phyloP scores from a whole-genome alignment of 2,888 invertebrate genomes.

The Nemapogon koenigi region DNA sequence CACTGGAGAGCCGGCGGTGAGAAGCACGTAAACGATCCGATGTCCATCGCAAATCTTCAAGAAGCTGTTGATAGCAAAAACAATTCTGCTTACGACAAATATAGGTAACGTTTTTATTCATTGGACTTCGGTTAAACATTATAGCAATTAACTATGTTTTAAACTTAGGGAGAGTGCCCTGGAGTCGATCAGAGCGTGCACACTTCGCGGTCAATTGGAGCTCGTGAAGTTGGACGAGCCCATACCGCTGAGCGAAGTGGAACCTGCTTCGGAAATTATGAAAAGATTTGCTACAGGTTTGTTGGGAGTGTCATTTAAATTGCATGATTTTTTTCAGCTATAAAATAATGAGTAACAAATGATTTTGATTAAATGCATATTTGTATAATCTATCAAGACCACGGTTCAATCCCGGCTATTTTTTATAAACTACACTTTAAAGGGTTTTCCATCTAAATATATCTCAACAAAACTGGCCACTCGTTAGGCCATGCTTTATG shows the following conservation, averaged over 20 bases:
- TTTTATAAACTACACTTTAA: too few species aligned
- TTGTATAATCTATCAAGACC: too few species aligned
- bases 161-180: constrained; percentile 77
- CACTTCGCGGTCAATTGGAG: constrained; percentile 92
- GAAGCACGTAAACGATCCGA: constrained; percentile 96
- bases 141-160: background rate
- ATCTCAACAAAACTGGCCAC: too few species aligned
- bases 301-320: too few species aligned
- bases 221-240: constrained; percentile 79
- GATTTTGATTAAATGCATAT: too few species aligned
- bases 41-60: constrained; percentile 74
- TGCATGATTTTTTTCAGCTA: too few species aligned
- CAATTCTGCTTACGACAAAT: constrained; percentile 82
- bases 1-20: constrained; percentile 98
- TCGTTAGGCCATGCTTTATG: too few species aligned
- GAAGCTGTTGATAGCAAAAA: constrained; percentile 88
- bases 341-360: too few species aligned
- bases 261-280: constrained; percentile 93
- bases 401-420: too few species aligned
- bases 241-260: constrained; percentile 87
- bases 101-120: constrained; percentile 29
- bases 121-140: background rate
- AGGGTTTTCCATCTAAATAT: too few species aligned
- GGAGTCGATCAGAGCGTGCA: constrained; percentile 84
- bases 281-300: constrained; percentile 90